Conservation (phyloP, 2,888 invertebrate genomes). For the Caenorhabditis zanzibari region DNA sequence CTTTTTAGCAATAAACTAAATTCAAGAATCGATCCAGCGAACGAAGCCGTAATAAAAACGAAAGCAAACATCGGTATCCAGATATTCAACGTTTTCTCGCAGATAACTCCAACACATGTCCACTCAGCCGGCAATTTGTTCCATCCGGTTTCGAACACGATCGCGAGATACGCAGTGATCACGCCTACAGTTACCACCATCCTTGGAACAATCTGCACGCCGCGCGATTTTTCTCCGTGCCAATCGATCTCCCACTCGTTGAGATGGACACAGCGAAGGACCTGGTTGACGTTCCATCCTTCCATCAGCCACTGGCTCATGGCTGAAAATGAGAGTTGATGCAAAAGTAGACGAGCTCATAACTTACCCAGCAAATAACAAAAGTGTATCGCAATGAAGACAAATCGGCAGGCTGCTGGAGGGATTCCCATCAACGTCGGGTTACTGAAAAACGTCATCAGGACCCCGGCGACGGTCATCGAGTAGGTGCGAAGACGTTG, state of each 20-base stretch:
- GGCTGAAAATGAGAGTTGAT: conserved; percentile 21
- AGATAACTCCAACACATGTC: conserved; percentile 55
- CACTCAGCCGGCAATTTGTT: conserved; percentile 32
- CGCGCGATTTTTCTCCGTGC: background rate
- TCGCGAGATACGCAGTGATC: background rate
- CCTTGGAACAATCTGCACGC: conserved; percentile 12
- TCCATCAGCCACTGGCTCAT: conserved; percentile 49
- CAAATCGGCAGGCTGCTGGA: conserved; percentile 18
- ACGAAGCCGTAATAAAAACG: background rate
- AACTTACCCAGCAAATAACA: conserved; percentile 25
- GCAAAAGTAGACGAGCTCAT: too few species aligned
- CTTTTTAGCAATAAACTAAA: conserved; percentile 19
- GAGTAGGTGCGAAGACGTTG: conserved; percentile 19
- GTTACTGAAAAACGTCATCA: conserved; percentile 14
- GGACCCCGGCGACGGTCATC: background rate
- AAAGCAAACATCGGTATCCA: conserved; percentile 34
- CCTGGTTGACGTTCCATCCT: conserved; percentile 50
- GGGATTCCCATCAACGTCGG: conserved; percentile 8
- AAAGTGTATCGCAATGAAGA: conserved; percentile 32
- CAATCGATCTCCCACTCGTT: conserved; percentile 43
- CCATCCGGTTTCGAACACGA: conserved; percentile 34
- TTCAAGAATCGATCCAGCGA: conserved; percentile 12
- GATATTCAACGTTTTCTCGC: conserved; percentile 23
- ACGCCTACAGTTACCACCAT: background rate
- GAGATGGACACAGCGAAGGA: conserved; percentile 36